Evolutionary conservation across 1,140 invertebrate species (phyloP), one percentile per base, ranked within the genome.

Genomic region (Drosophila busckii): DNA sequence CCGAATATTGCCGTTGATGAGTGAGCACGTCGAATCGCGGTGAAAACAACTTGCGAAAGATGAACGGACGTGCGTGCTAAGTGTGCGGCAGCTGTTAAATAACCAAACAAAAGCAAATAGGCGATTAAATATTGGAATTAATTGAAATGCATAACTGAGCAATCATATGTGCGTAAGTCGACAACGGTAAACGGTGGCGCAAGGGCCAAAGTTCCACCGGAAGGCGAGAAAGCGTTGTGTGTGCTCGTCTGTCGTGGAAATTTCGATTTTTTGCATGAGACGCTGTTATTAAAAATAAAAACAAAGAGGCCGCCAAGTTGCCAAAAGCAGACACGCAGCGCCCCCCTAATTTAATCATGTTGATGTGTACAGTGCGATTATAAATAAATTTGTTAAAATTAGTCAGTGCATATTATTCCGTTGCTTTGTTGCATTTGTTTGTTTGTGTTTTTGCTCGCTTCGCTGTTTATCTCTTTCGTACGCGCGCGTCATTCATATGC

Each of bases 171-270:
- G 40, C 56, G 56, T 60, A 7, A 40, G 32, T 15, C 25, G 54
- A 40, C 25, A 60, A 60, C 26, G 40, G 54, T 42, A 45, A 54
- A 38, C 25, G 16, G 15, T 10, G 20, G 9, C 10, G 40, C 17
- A 6, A 7, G 16, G 19, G 49, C n/a, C 25, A 20, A 35, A 3
- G 23, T 3, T 19, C 26, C n/a, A 34, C 29, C 38, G 31, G 34
- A 26, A 20, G 17, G 32, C 31, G 16, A 35, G 22, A 23, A 45
- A 35, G 49, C 13, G 15, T 25, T 31, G 42, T 23, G 16, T 29
- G 37, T 71, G 71, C n/a, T n/a, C n/a, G n/a, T n/a, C n/a, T n/a
- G 52, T 38, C 69, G 73, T 76, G 73, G 67, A 80, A 76, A 63
- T 67, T 78, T 71, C 73, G 71, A 76, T 76, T 78, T n/a, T 71